A percentile compares a stretch with the other conserved stretches of the same genome.
phyloP scores from a whole-genome alignment of 2,888 invertebrate genomes.

The Dastarcus helophoroides region DNA sequence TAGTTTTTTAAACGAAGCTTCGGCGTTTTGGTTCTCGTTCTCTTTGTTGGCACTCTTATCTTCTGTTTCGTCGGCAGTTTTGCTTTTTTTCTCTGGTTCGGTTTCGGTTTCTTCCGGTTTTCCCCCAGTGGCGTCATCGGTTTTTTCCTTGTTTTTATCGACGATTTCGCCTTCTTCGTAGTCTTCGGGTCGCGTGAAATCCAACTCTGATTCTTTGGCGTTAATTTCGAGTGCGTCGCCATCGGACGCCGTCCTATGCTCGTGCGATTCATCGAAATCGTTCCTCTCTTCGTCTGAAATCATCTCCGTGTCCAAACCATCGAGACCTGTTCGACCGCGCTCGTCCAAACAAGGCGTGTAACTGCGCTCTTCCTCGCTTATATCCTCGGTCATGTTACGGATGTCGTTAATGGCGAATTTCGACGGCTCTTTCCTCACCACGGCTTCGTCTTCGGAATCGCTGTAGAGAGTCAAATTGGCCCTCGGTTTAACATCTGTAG shows the following conservation, averaged over 20 bases:
- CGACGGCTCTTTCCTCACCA: constrained; percentile 24
- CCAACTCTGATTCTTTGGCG: constrained; percentile 38
- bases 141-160: constrained; percentile 33
- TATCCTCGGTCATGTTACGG: constrained; percentile 48
- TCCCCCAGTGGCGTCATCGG: constrained; percentile 15
- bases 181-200: constrained; percentile 36
- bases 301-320: constrained; percentile 59
- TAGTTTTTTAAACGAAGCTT: constrained; percentile 64
- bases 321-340: constrained; percentile 36
- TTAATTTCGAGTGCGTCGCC: constrained; percentile 37
- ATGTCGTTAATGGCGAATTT: constrained; percentile 31
- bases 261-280: constrained; percentile 48
- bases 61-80: constrained; percentile 35
- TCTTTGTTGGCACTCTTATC: constrained; percentile 42
- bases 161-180: constrained; percentile 50
- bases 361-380: constrained; percentile 56
- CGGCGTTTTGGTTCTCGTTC: constrained; percentile 37
- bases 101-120: constrained; percentile 10
- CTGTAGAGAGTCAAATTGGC: constrained; percentile 23
- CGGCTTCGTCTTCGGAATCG: constrained; percentile 34
- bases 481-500: neutral
- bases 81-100: constrained; percentile 30
- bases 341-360: constrained; percentile 66
- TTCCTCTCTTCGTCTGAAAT: constrained; percentile 63
- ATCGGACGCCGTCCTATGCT: constrained; percentile 33